These are phyloP conservation scores for Tupaia chinensis DNA, from an alignment of 2,113 vertebrate genomes.

Conservation along the genomic window DNA sequence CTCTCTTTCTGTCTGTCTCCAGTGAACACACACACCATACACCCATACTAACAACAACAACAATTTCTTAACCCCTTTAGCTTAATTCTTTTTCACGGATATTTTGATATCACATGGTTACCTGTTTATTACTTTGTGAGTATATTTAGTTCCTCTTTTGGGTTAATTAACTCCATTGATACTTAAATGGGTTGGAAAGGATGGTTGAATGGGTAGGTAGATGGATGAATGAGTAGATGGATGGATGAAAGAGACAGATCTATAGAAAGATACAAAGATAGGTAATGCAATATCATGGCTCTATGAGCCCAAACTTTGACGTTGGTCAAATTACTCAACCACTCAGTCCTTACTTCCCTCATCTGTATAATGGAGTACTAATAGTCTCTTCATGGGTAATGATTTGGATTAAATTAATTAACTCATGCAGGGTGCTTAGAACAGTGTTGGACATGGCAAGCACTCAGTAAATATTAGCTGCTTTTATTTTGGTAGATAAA, in stretches of 20 bases:
- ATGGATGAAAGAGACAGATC: not conserved
- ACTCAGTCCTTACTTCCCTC: not conserved
- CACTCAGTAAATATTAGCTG: not conserved
- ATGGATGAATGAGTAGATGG: not conserved
- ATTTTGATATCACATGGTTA: not conserved
- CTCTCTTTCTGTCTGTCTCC: too few relatives aligned
- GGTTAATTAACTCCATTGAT: not conserved
- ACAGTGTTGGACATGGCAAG: not conserved
- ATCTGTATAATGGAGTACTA: not conserved
- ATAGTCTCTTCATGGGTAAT: not conserved
- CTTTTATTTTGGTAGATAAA: constrained; percentile 30
- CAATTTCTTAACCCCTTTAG: not conserved
- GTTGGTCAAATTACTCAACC: not conserved
- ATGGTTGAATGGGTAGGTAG: not conserved
- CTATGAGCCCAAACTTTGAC: not conserved
- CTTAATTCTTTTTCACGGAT: not conserved
- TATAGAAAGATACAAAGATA: constrained; percentile 13
- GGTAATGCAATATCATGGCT: not conserved
- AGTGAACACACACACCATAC: too few relatives aligned
- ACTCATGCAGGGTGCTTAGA: not conserved
- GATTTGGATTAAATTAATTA: not conserved
- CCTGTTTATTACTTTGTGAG: constrained; percentile 9
- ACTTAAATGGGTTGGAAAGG: not conserved
- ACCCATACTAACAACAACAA: too few relatives aligned
- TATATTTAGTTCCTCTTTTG: not conserved